Conservation (phyloP, 2,888 invertebrate species). For the Junonia oenone region DNA sequence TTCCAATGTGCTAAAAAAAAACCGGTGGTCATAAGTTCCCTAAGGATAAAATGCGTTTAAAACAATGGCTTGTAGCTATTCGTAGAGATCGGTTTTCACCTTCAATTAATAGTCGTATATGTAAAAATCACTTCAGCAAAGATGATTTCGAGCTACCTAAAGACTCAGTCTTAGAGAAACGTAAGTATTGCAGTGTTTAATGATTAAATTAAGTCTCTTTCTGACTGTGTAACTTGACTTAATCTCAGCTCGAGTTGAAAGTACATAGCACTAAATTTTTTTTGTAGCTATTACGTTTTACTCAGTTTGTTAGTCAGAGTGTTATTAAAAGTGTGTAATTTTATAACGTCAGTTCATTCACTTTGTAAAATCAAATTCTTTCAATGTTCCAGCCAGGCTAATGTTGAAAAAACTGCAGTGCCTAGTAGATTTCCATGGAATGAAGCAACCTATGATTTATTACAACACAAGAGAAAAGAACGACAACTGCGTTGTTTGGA, state of each 20-base stretch:
- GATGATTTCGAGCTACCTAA: not conserved
- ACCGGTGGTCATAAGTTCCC: slow-evolving; percentile 9
- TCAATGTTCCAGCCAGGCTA: not conserved
- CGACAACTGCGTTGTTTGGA: not conserved
- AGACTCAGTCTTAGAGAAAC: not conserved
- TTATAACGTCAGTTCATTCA: no score
- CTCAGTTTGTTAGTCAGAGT: not conserved
- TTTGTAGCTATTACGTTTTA: no score
- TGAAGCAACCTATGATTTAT: not conserved
- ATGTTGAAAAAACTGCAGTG: not conserved
- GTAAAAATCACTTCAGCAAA: not conserved
- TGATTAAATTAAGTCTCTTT: not conserved
- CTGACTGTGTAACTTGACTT: not conserved
- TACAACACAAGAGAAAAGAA: not conserved
- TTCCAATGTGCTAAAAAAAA: slow-evolving; percentile 7
- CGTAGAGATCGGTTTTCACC: not conserved
- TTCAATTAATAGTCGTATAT: not conserved
- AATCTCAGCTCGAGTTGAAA: not conserved
- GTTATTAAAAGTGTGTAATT: not conserved
- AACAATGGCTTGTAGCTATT: not conserved
- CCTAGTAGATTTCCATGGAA: not conserved
- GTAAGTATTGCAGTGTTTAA: no score
- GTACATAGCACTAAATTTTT: no score
- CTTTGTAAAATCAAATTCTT: not conserved
- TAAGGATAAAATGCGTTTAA: slow-evolving; percentile 3